Evolutionary conservation across 2,113 vertebrate species (phyloP), one percentile per base, ranked within the genome.

Genomic region (Chrysemys picta): DNA sequence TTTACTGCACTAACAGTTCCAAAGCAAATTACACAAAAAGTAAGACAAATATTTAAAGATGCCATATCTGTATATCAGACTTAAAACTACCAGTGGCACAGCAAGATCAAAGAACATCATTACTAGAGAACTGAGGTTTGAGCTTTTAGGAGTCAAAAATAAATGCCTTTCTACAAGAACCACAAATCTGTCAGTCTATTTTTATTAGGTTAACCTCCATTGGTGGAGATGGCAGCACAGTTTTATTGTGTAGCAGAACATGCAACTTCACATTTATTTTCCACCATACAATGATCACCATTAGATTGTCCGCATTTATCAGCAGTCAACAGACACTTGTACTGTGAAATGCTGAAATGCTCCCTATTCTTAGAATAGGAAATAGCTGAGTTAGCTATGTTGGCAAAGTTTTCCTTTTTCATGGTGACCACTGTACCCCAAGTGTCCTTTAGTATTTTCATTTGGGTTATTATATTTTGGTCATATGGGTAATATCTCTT

Each of bases 21-120:
- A 93, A 97, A 97, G 94, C 89, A 98, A 98, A 97, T 98, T 96
- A 97, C 90, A 42, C 83, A 54, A 81, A 91, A 96, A 96, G 83
- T 93, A 96, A 96, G 88, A 95, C 94, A 90, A 80, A 88, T 91
- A 79, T 95, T 93, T 96, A 96, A 97, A 96, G 90, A 94, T 93
- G 89, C 89, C n/a, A 54, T 96, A 95, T 94, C 92, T 94, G 78
- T 81, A 88, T 45, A 87, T 93, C 87, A 94, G 94, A 90, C 87
- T 93, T 76, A 79, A 87, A 90, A 97, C 93, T 92, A 95, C 93
- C 92, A 76, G 90, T 62, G 93, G 79, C 89, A 90, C 82, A 85
- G 91, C 92, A 84, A 93, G 53, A 98, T 93, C 75, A 85, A 94
- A 53, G 65, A 89, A 96, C 80, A 95, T 97, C 92, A 93, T 93